Base-by-base conservation (phyloP, 1,140 invertebrate genomes). In the Bombus superbus region DNA sequence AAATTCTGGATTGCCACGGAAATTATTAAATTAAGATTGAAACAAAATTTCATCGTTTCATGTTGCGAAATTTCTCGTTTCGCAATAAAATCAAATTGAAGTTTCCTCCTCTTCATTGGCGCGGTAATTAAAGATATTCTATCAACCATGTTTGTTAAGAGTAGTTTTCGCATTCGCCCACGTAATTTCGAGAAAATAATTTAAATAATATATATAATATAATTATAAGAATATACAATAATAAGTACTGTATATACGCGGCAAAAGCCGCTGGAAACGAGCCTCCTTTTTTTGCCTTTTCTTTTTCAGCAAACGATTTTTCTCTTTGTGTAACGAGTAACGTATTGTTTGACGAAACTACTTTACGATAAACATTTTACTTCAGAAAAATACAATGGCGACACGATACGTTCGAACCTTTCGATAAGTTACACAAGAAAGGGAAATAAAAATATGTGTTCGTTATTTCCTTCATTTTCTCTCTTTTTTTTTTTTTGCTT, bases 71-170 rank as follows among this genome's bases (percentile, higher is more conserved):
- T 44, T 32, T 66, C 44, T 18, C 5, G 28, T 64, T 32, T 25
- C 22, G 8, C 44, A 25, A 44, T 22, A 53, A 53, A 35, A 78
- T 64, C 35, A 10, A 32, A 77, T n/a, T 18, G 11, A 18, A 13
- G 10, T 64, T 42, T 62, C 47, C 18, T 3, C 13, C 28, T 62
- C 10, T 28, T 11, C 59, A 13, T 35, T 5, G 59, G 4, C 18
- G 40, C 4, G 38, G n/a, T 78, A 77, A 78, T 78, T 78, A 83
- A 69, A 83, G 78, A 74, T 35, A 47, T 69, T 38, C 75, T 22
- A 32, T 44, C 44, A n/a, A 44, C 74, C 47, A 18, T 32, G 64
- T 57, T 69, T 22, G 32, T 75, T 32, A 47, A 32, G 32, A 57
- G 32, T 35, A 47, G 57, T 35, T 64, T 8, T 59, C 28, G 40